phyloP scores from a whole-genome alignment of 2,113 vertebrate genomes.

The Cephalopterus ornatus region DNA sequence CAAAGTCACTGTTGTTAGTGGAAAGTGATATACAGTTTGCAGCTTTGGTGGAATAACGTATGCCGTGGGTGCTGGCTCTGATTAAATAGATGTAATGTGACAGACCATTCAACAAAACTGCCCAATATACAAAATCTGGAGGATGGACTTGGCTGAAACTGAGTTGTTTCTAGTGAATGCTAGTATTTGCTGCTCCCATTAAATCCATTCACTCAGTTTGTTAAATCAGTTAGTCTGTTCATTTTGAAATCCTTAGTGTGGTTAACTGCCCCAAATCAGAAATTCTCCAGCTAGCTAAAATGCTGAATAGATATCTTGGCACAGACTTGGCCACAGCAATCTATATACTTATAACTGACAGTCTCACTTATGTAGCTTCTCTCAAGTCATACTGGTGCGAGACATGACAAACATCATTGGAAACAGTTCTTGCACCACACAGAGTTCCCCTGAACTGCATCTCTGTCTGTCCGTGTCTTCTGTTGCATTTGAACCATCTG shows the following conservation, averaged over 20 bases:
- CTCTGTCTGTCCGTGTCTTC: background rate
- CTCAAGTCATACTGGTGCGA: background rate
- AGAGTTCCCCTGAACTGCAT: background rate
- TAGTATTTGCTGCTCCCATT: background rate
- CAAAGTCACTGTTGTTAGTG: background rate
- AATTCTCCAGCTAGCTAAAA: background rate
- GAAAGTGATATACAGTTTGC: background rate
- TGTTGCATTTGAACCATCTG: background rate
- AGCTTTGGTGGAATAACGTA: background rate
- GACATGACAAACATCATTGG: background rate
- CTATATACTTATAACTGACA: background rate
- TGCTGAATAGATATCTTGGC: background rate
- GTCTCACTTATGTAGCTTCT: background rate
- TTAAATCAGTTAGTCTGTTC: background rate
- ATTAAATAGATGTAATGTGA: background rate
- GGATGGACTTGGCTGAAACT: background rate
- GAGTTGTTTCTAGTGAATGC: background rate
- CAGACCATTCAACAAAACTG: background rate
- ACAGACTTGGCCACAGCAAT: background rate
- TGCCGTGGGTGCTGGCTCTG: background rate
- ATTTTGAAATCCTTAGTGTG: background rate
- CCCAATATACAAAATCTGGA: background rate
- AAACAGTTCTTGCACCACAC: background rate
- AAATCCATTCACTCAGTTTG: background rate
- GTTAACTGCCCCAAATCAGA: background rate